Percentiles rank a stretch among this genome's conserved stretches.
Evolutionary conservation across 2,888 invertebrate genomes (phyloP).

Genomic region (Microctonus aethiopoides): DNA sequence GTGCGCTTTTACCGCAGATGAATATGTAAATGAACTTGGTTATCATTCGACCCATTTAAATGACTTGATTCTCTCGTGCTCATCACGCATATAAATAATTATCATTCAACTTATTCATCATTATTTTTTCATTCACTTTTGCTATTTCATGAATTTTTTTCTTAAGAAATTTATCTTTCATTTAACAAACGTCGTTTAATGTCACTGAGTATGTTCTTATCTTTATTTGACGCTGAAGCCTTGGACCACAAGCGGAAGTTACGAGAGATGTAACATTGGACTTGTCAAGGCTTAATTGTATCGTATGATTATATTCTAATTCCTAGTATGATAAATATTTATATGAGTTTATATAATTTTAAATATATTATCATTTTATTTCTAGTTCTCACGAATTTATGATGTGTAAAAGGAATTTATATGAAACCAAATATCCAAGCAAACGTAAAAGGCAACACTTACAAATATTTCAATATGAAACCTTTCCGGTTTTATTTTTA

Average conservation of each 20-base stretch:
- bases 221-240: slow-evolving; percentile 10
- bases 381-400: not conserved
- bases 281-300: not conserved
- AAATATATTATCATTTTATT: not conserved
- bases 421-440: no score
- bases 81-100: slow-evolving; percentile 9
- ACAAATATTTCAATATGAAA: no score
- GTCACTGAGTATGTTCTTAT: slow-evolving; percentile 8
- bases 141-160: not conserved
- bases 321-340: not conserved
- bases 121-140: not conserved
- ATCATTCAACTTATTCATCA: not conserved
- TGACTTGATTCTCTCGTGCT: slow-evolving; percentile 7
- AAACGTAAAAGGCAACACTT: no score
- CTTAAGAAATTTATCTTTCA: not conserved
- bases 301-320: not conserved
- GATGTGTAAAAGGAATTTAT: no score
- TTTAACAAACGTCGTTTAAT: slow-evolving; percentile 1
- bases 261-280: slow-evolving; percentile 22
- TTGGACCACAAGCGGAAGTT: slow-evolving; percentile 26
- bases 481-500: no score
- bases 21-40: slow-evolving; percentile 35
- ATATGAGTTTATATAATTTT: not conserved
- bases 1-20: slow-evolving; percentile 22
- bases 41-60: slow-evolving; percentile 46